Evolutionary conservation across 1,140 invertebrate species (phyloP).

Genomic region (Ditylenchus dipsaci): DNA sequence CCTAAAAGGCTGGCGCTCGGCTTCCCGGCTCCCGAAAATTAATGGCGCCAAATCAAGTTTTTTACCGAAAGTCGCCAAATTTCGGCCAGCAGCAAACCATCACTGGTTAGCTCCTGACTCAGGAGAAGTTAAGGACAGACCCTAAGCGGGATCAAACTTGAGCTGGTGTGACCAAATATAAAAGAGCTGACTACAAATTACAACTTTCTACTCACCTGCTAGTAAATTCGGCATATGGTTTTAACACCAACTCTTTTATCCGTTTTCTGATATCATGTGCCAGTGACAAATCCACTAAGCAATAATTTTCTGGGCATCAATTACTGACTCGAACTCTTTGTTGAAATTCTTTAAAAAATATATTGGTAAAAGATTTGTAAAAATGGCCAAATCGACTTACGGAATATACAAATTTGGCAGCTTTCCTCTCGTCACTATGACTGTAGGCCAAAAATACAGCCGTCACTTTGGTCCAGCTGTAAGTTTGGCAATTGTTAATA

Average conservation of each 20-base stretch:
- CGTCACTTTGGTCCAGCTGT: constrained; percentile 23
- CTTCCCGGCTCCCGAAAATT: too few relatives aligned
- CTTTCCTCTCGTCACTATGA: neutral
- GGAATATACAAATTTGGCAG: constrained; percentile 17
- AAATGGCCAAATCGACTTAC: neutral
- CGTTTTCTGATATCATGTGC: constrained; percentile 28
- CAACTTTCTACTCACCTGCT: constrained; percentile 25
- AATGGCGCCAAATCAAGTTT: too few relatives aligned
- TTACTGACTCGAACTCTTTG: constrained; percentile 39
- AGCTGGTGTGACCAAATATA: too few relatives aligned
- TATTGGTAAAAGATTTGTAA: neutral
- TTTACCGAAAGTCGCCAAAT: too few relatives aligned
- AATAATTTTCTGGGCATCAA: constrained; percentile 42
- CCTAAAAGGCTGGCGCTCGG: too few relatives aligned
- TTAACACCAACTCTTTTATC: constrained; percentile 42
- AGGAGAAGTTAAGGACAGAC: too few relatives aligned
- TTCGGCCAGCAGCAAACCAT: too few relatives aligned
- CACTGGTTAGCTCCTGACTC: too few relatives aligned
- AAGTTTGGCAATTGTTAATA: neutral
- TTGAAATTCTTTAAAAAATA: constrained; percentile 40
- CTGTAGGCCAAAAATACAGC: constrained; percentile 14
- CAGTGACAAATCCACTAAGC: constrained; percentile 21
- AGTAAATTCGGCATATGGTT: constrained; percentile 38
- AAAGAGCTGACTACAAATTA: too few relatives aligned
- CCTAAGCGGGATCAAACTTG: too few relatives aligned